These are phyloP conservation scores for Amiota minor DNA, from an alignment of 2,888 invertebrate genomes.

Conservation along the genomic window DNA sequence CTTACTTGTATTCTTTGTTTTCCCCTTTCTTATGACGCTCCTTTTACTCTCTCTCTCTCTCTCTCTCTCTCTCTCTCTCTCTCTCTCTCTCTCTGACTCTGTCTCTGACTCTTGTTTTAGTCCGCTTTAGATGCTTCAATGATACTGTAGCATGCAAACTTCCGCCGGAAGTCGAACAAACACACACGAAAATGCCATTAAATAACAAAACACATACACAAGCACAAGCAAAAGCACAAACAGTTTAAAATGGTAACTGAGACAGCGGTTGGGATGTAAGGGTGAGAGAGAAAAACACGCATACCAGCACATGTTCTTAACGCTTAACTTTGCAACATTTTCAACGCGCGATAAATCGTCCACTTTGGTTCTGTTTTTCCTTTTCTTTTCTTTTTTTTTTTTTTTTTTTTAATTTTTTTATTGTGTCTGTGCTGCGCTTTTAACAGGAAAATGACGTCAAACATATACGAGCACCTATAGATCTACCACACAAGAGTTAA, in stretches of 20 bases:
- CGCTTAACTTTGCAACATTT: constrained; percentile 44
- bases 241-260: background rate
- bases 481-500: background rate
- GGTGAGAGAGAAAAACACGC: background rate
- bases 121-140: constrained; percentile 66
- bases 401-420: constrained; percentile 45
- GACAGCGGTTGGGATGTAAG: no score
- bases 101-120: constrained; percentile 53
- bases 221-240: constrained; percentile 9
- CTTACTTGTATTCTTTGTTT: constrained; percentile 38
- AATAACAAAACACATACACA: constrained; percentile 36
- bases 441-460: constrained; percentile 28
- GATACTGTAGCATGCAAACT: constrained; percentile 66
- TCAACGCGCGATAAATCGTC: constrained; percentile 51
- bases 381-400: constrained; percentile 58
- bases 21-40: background rate
- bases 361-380: background rate
- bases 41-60: background rate
- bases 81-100: background rate
- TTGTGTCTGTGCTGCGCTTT: constrained; percentile 55
- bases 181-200: constrained; percentile 62
- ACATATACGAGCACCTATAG: constrained; percentile 12
- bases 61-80: background rate
- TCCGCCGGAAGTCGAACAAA: constrained; percentile 51
- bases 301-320: constrained; percentile 9